Evolutionary conservation across 2,113 vertebrate genomes (phyloP).

Genomic region (Girardinichthys multiradiatus): DNA sequence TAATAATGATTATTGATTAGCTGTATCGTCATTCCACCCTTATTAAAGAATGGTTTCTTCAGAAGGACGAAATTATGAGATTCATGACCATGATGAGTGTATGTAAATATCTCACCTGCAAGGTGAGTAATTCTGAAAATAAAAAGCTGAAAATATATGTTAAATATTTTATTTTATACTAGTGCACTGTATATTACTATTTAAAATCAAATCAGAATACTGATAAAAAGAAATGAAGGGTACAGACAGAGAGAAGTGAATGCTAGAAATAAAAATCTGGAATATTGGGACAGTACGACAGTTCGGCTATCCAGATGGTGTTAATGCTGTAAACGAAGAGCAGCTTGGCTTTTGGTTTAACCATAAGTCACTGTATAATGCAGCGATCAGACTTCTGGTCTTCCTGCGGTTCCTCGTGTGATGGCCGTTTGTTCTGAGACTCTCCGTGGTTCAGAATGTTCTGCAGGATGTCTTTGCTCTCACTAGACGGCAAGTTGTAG

Average conservation of each 20-base stretch:
- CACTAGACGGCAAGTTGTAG: slow-evolving; percentile 90
- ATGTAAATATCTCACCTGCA: background rate
- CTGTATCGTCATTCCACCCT: background rate
- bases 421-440: slow-evolving; percentile 47
- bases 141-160: background rate
- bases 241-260: slow-evolving; percentile 2
- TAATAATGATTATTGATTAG: background rate
- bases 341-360: background rate
- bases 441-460: slow-evolving; percentile 70
- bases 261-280: background rate
- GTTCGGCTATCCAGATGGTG: background rate
- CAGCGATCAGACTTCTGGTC: slow-evolving; percentile 81
- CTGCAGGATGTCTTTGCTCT: slow-evolving; percentile 92
- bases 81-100: background rate
- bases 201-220: slow-evolving; percentile 18
- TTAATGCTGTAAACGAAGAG: background rate
- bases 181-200: slow-evolving; percentile 13
- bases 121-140: background rate
- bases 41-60: too few relatives aligned
- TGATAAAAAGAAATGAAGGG: background rate
- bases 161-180: slow-evolving; percentile 31
- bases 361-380: slow-evolving; percentile 79
- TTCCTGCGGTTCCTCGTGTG: slow-evolving; percentile 23
- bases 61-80: too few relatives aligned
- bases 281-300: background rate